Conservation (phyloP, 2,888 invertebrate genomes). For the Melinopterus prodromus region DNA sequence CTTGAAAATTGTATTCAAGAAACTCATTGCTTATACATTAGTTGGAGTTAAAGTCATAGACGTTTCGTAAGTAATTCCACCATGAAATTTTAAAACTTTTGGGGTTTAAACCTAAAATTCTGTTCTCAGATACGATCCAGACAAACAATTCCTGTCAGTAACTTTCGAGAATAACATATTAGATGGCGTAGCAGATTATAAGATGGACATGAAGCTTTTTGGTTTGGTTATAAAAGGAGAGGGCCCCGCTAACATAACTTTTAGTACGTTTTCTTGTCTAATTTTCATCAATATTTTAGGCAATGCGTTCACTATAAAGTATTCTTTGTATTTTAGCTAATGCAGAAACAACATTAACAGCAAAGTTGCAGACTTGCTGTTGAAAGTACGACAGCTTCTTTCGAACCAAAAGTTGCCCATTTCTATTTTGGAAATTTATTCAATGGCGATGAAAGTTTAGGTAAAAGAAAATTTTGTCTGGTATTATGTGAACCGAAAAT, state of each 20-base stretch:
- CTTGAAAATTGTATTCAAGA: slow-evolving; percentile 25
- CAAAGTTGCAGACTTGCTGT: neutral
- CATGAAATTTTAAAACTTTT: neutral
- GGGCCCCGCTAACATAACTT: slow-evolving; percentile 16
- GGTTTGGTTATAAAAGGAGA: slow-evolving; percentile 23
- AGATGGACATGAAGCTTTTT: slow-evolving; percentile 25
- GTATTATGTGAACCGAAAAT: too few species aligned
- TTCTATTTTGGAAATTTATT: slow-evolving; percentile 39
- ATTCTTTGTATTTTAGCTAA: neutral
- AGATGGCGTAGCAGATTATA: neutral
- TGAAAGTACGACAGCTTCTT: neutral
- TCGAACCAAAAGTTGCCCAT: slow-evolving; percentile 8
- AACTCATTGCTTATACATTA: slow-evolving; percentile 23
- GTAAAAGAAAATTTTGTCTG: neutral
- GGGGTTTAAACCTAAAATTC: neutral
- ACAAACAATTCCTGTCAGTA: neutral
- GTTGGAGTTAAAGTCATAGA: slow-evolving; percentile 15
- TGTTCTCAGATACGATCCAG: neutral
- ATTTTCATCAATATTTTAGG: neutral
- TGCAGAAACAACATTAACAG: neutral
- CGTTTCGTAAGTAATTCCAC: slow-evolving; percentile 15
- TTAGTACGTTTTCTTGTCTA: neutral
- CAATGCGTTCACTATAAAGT: neutral
- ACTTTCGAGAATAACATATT: neutral
- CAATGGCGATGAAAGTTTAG: slow-evolving; percentile 32